Evolutionary conservation across 2,888 invertebrate genomes (phyloP).

Genomic region (Caenorhabditis macrosperma): DNA sequence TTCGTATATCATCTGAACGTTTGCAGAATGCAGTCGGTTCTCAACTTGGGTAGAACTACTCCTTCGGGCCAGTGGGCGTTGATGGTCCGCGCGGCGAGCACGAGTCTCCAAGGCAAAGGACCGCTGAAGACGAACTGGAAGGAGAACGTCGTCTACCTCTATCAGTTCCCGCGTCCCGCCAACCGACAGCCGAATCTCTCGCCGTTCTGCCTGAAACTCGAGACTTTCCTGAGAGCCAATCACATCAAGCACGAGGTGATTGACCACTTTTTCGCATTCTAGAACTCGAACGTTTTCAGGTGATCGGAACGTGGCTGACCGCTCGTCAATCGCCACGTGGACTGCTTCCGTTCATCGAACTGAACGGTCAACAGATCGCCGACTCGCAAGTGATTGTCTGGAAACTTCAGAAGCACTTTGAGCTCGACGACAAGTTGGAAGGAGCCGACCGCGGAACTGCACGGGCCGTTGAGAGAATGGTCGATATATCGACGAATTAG

Average conservation of each 20-base stretch:
- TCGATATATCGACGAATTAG: slow-evolving; percentile 95
- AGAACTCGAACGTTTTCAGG: slow-evolving; percentile 46
- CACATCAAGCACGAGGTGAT: slow-evolving; percentile 76
- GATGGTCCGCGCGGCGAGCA: slow-evolving; percentile 36
- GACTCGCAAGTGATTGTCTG: slow-evolving; percentile 69
- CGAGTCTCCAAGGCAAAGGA: slow-evolving; percentile 52
- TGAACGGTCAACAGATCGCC: slow-evolving; percentile 67
- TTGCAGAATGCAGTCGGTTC: slow-evolving; percentile 34
- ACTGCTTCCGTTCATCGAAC: slow-evolving; percentile 65
- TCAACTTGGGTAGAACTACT: slow-evolving; percentile 38
- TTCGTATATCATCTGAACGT: too few relatives aligned
- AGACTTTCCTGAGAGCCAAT: slow-evolving; percentile 77
- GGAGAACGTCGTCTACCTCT: slow-evolving; percentile 76
- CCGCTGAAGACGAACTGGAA: slow-evolving; percentile 71
- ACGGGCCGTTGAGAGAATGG: slow-evolving; percentile 94
- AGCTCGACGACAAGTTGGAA: slow-evolving; percentile 85
- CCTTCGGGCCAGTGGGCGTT: background rate
- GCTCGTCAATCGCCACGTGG: slow-evolving; percentile 62
- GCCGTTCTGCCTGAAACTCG: slow-evolving; percentile 78
- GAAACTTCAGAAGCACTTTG: slow-evolving; percentile 65
- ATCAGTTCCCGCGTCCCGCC: slow-evolving; percentile 75
- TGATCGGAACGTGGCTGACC: slow-evolving; percentile 57
- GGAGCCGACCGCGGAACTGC: slow-evolving; percentile 90
- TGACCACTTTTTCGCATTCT: too few relatives aligned
- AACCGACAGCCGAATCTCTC: slow-evolving; percentile 73